These are phyloP conservation scores for Caenorhabditis sp. DNA, from an alignment of 2,888 invertebrate genomes.

Conservation along the genomic window DNA sequence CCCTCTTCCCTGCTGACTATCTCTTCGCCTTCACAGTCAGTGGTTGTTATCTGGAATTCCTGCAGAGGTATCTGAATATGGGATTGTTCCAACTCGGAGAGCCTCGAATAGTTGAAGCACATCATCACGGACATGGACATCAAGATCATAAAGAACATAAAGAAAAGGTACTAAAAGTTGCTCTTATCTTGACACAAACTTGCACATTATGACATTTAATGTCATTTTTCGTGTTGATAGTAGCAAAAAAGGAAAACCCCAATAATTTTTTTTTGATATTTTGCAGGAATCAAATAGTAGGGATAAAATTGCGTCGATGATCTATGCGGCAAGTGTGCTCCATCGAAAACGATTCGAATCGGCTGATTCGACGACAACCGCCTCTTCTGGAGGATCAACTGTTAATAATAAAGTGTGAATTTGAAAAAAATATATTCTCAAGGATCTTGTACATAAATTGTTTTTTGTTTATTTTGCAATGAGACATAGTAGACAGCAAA, in stretches of 20 bases:
- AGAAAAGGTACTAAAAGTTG: not conserved
- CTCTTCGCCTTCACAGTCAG: conserved; percentile 67
- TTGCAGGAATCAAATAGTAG: conserved; percentile 11
- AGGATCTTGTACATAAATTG: too few relatives aligned
- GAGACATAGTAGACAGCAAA: too few relatives aligned
- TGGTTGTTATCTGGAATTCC: conserved; percentile 67
- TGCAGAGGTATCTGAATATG: conserved; percentile 65
- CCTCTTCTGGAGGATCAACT: not conserved
- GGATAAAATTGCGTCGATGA: conserved; percentile 30
- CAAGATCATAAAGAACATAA: conserved; percentile 6
- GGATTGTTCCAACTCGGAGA: conserved; percentile 68
- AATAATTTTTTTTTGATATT: too few relatives aligned
- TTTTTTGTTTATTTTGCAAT: too few relatives aligned
- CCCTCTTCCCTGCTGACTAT: conserved; percentile 69
- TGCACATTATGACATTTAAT: not conserved
- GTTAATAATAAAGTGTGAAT: not conserved
- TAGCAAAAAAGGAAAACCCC: too few relatives aligned
- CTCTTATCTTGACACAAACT: not conserved
- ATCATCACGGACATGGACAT: conserved; percentile 27
- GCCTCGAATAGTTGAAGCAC: conserved; percentile 42
- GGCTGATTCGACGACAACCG: not conserved
- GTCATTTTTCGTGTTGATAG: not conserved
- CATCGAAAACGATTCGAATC: conserved; percentile 34
- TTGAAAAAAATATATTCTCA: too few relatives aligned
- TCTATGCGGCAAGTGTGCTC: conserved; percentile 35